phyloP scores from a whole-genome alignment of 2,113 vertebrate genomes.

The Formicarius rufipectus region DNA sequence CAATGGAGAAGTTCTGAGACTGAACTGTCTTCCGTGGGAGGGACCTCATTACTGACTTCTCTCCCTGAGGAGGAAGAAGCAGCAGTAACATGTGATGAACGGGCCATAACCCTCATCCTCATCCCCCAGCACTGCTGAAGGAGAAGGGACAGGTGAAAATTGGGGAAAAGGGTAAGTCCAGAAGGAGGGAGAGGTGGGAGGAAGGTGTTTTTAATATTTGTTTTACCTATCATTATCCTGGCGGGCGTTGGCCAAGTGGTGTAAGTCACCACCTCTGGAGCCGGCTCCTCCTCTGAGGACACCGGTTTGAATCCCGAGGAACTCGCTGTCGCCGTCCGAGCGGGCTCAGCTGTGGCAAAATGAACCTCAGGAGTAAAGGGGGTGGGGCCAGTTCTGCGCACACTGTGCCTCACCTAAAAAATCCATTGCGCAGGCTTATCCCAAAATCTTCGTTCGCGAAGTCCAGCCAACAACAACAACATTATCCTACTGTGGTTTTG shows the following conservation, averaged over 20 bases:
- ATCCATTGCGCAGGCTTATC: too few species aligned
- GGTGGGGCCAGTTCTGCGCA: too few species aligned
- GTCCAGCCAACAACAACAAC: too few species aligned
- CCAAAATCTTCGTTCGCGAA: too few species aligned
- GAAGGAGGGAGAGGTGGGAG: not conserved
- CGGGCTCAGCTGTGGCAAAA: too few species aligned
- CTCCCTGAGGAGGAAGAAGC: not conserved
- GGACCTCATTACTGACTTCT: not conserved
- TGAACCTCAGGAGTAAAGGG: too few species aligned
- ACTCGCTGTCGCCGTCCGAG: too few species aligned
- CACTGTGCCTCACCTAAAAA: too few species aligned
- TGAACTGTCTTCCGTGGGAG: not conserved
- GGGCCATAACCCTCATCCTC: rapidly evolving
- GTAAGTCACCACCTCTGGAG: too few species aligned
- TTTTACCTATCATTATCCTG: not conserved
- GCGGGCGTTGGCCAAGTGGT: too few species aligned
- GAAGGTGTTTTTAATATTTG: not conserved
- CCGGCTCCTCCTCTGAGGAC: too few species aligned
- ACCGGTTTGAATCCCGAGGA: too few species aligned
- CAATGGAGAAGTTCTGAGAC: not conserved
- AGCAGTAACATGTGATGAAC: not conserved
- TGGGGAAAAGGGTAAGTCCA: not conserved
- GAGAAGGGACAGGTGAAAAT: not conserved
- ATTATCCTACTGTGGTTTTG: not conserved
- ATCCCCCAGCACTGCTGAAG: not conserved